Conservation (phyloP, 2,888 invertebrate species). For the Seira sanloemensis region DNA sequence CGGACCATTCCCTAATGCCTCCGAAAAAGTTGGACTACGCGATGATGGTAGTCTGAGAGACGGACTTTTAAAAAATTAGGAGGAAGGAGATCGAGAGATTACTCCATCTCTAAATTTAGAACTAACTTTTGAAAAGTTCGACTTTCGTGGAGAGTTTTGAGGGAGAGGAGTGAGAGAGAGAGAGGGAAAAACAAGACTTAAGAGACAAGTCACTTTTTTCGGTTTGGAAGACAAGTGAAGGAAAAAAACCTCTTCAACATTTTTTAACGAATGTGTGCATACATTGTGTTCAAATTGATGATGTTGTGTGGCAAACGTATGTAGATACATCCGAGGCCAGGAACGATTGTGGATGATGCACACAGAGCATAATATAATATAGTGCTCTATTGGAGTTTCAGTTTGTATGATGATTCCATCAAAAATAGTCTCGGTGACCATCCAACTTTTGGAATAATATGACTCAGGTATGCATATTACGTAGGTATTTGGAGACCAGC, state of each 20-base stretch:
- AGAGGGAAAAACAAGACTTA: not conserved
- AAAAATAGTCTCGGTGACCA: not conserved
- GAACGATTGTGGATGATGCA: not conserved
- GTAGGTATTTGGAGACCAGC: too few relatives aligned
- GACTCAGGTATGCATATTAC: too few relatives aligned
- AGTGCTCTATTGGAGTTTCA: too few relatives aligned
- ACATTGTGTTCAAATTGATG: constrained; percentile 4
- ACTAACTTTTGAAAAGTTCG: constrained; percentile 16
- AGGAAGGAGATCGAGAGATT: constrained; percentile 32
- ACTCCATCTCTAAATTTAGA: constrained; percentile 65
- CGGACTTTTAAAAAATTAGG: not conserved
- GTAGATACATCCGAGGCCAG: not conserved
- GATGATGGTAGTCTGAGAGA: not conserved
- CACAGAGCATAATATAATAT: not conserved
- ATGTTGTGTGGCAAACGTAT: not conserved
- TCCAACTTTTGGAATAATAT: too few relatives aligned
- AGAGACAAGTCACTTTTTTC: not conserved
- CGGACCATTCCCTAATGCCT: not conserved
- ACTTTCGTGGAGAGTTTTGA: not conserved
- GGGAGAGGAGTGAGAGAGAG: too few relatives aligned
- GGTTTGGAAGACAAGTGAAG: not conserved
- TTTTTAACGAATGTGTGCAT: not conserved
- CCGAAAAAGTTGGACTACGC: constrained; percentile 2
- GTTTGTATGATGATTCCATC: not conserved
- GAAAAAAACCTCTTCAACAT: not conserved